Evolutionary conservation across 2,888 invertebrate species (phyloP).

Genomic region (Abrostola tripartita): DNA sequence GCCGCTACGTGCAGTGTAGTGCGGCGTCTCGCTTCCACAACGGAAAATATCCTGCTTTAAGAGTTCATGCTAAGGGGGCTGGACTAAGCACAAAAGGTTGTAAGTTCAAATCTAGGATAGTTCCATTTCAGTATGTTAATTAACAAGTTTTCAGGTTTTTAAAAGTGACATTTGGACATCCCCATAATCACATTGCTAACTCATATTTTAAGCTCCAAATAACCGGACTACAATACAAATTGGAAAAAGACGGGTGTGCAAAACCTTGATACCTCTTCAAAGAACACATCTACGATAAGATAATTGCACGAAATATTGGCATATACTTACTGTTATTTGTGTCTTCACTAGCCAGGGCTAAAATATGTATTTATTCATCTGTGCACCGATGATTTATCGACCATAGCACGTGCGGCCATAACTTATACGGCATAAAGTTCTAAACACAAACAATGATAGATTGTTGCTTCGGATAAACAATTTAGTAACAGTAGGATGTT

Average conservation of each 20-base stretch:
- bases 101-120: no score
- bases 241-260: no score
- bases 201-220: no score
- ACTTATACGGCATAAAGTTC: constrained; percentile 1
- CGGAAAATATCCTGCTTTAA: neutral
- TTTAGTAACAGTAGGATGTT: neutral
- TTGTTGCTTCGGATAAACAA: constrained; percentile 1
- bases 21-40: neutral
- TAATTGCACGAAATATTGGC: neutral
- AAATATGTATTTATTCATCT: neutral
- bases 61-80: neutral
- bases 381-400: constrained; percentile 1
- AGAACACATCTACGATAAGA: neutral
- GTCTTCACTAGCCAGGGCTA: neutral
- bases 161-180: no score
- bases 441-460: constrained; percentile 3
- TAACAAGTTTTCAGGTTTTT: no score
- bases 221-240: no score
- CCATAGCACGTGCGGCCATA: neutral
- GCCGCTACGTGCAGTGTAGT: neutral
- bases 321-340: no score
- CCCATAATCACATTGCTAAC: no score
- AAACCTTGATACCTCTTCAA: neutral
- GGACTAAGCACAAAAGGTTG: no score
- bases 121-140: neutral